phyloP scores from a whole-genome alignment of 2,113 vertebrate species.

The Scalopus aquaticus region DNA sequence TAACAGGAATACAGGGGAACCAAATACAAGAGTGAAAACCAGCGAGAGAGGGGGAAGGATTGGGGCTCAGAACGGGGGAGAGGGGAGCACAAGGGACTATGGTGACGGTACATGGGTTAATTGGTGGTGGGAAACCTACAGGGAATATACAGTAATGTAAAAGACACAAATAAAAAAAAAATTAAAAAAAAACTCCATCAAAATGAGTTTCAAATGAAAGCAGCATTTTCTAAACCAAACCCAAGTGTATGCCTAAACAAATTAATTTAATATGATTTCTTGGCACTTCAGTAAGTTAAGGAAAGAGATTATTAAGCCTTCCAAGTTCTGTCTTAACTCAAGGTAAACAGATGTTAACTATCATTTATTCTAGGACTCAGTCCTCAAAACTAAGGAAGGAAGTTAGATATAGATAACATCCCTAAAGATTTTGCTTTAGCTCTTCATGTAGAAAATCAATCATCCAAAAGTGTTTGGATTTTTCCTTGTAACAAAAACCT shows the following conservation, averaged over 20 bases:
- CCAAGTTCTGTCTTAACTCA: not conserved
- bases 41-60: too few species aligned
- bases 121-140: too few species aligned
- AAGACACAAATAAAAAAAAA: too few species aligned
- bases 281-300: not conserved
- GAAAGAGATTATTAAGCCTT: not conserved
- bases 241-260: not conserved
- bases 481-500: conserved; percentile 21
- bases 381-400: conserved; percentile 70
- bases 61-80: too few species aligned
- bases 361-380: conserved; percentile 37
- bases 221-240: not conserved
- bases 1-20: too few species aligned
- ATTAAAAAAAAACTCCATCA: not conserved
- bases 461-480: conserved; percentile 22
- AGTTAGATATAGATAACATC: conserved; percentile 61
- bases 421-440: not conserved
- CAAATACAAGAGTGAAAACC: too few species aligned
- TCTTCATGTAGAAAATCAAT: conserved; percentile 48
- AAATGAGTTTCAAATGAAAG: not conserved
- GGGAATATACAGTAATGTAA: too few species aligned
- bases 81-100: too few species aligned
- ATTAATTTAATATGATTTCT: not conserved
- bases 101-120: too few species aligned
- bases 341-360: conserved; percentile 44